Evolutionary conservation across 2,888 invertebrate species (phyloP).

Genomic region (Vandiemenella viatica): DNA sequence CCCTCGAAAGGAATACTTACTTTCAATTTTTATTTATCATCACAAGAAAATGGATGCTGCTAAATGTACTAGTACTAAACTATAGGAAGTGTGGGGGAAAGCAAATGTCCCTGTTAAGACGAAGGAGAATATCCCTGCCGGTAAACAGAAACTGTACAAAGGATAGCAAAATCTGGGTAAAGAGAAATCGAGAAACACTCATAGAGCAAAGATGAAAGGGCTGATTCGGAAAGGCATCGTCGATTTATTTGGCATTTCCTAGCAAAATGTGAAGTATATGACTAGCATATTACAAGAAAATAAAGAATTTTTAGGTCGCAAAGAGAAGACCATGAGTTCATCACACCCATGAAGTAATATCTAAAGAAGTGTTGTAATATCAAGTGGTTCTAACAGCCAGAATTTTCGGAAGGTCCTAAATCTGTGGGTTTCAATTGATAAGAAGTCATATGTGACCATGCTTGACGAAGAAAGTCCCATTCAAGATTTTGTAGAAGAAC

Average conservation of each 20-base stretch:
- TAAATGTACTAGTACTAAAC: background rate
- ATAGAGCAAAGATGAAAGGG: background rate
- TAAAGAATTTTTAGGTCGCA: background rate
- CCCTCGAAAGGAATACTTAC: background rate
- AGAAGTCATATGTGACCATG: conserved; percentile 3
- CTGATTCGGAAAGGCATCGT: background rate
- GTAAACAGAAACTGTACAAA: background rate
- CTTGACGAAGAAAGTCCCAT: background rate
- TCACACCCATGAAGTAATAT: background rate
- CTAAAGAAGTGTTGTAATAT: background rate
- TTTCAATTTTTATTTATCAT: background rate
- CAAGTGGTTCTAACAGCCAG: background rate
- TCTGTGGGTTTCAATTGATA: background rate
- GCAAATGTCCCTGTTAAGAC: too few species aligned
- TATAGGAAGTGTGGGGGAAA: too few species aligned
- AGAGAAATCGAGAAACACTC: background rate
- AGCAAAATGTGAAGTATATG: too few species aligned
- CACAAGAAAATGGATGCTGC: background rate
- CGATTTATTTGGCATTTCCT: too few species aligned
- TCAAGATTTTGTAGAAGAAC: background rate
- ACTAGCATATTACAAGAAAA: too few species aligned
- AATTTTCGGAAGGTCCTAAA: background rate
- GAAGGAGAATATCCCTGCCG: background rate
- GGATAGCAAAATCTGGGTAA: too few species aligned
- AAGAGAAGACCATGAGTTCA: background rate